Evolutionary conservation across 2,797 vertebrate species (phyloP).

Genomic region (Sebastes goodei): DNA sequence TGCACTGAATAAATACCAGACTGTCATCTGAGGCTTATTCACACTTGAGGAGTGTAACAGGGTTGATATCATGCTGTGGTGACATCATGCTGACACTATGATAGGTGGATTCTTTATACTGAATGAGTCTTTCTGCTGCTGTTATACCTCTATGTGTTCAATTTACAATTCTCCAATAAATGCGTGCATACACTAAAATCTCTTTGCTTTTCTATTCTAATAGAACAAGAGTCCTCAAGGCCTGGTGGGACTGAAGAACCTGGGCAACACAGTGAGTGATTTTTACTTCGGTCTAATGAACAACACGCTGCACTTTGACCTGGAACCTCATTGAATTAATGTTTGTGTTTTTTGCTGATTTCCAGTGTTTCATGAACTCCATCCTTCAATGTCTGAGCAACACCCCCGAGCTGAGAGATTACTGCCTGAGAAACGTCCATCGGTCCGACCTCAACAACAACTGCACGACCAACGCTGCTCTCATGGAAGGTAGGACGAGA

Average conservation of each 20-base stretch:
- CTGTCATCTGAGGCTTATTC: not conserved
- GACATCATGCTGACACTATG: not conserved
- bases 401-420: slow-evolving; percentile 93
- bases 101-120: too few relatives aligned
- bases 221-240: slow-evolving; percentile 94
- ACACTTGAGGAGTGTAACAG: slow-evolving; percentile 3
- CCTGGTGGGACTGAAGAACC: slow-evolving; percentile 93
- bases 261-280: slow-evolving; percentile 94
- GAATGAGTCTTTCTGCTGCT: not conserved
- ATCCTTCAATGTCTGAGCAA: slow-evolving; percentile 98
- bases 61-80: not conserved
- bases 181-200: not conserved
- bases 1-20: not conserved
- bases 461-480: slow-evolving; percentile 83
- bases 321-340: not conserved
- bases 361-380: slow-evolving; percentile 99
- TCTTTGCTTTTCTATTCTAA: slow-evolving; percentile 38
- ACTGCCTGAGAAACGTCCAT: slow-evolving; percentile 91
- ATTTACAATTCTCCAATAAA: not conserved
- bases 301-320: not conserved
- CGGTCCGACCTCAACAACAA: slow-evolving; percentile 88
- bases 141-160: not conserved
- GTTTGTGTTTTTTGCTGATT: not conserved
- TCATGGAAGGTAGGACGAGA: slow-evolving; percentile 88
- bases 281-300: not conserved